phyloP scores from a whole-genome alignment of 2,113 vertebrate species.

The Ascaphus truei region DNA sequence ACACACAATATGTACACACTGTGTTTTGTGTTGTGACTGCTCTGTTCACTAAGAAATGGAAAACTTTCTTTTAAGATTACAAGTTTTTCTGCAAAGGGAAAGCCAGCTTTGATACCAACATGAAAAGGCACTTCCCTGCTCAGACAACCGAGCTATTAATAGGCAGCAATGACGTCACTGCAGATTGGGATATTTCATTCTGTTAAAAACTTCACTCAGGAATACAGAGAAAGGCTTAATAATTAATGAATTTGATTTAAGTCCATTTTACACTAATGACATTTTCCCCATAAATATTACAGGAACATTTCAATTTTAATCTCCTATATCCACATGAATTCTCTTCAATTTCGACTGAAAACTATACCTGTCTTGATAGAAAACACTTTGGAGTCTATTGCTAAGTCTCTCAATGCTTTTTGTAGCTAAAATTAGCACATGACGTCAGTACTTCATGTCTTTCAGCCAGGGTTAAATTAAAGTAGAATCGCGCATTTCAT shows the following conservation, averaged over 20 bases:
- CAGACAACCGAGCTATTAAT: constrained; percentile 82
- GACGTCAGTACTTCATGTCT: too few species aligned
- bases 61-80: constrained; percentile 49
- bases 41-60: constrained; percentile 44
- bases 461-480: too few species aligned
- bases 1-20: constrained; percentile 25
- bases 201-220: constrained; percentile 71
- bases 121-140: constrained; percentile 76
- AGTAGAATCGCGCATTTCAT: too few species aligned
- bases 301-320: constrained; percentile 58
- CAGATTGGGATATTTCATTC: constrained; percentile 72
- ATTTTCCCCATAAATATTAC: constrained; percentile 71
- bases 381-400: too few species aligned
- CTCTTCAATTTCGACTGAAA: constrained; percentile 64
- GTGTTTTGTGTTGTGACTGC: constrained; percentile 35
- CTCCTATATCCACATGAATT: constrained; percentile 68
- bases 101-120: constrained; percentile 71
- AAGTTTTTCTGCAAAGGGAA: constrained; percentile 48
- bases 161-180: constrained; percentile 74
- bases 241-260: constrained; percentile 72
- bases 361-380: constrained; percentile 47
- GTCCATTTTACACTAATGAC: constrained; percentile 58
- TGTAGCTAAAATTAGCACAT: too few species aligned
- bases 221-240: constrained; percentile 70
- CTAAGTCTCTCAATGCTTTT: too few species aligned